phyloP scores from a whole-genome alignment of 2,113 vertebrate genomes.

The Chamaea fasciata region DNA sequence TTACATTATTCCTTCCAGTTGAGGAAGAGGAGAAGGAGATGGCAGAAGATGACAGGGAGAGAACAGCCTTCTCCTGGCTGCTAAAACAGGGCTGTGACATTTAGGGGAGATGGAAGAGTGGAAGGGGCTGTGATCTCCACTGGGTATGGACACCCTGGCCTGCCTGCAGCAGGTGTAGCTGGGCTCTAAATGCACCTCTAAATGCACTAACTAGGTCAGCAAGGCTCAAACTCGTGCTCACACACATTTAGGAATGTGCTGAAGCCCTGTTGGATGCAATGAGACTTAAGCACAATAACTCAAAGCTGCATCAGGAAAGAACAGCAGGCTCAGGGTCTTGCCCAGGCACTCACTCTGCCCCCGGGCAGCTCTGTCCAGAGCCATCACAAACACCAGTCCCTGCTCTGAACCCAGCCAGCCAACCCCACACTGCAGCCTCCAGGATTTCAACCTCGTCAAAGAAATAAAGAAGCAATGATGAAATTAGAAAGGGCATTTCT shows the following conservation, averaged over 20 bases:
- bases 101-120: neutral
- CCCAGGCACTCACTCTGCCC: neutral
- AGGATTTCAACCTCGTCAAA: neutral
- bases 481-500: slow-evolving; percentile 7
- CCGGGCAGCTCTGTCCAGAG: neutral
- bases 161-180: neutral
- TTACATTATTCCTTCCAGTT: neutral
- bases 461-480: neutral
- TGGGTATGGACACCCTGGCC: neutral
- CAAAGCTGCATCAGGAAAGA: neutral
- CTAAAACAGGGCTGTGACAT: neutral
- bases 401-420: neutral
- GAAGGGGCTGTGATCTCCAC: neutral
- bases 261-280: neutral
- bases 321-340: neutral
- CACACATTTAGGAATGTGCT: neutral
- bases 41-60: neutral
- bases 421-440: neutral
- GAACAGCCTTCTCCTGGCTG: neutral
- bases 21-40: neutral
- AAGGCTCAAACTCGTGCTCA: accelerated
- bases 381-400: neutral
- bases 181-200: neutral
- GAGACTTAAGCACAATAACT: neutral
- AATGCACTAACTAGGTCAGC: neutral